These are phyloP conservation scores for Plemyria rubiginata DNA, from an alignment of 2,888 invertebrate genomes.

Conservation along the genomic window DNA sequence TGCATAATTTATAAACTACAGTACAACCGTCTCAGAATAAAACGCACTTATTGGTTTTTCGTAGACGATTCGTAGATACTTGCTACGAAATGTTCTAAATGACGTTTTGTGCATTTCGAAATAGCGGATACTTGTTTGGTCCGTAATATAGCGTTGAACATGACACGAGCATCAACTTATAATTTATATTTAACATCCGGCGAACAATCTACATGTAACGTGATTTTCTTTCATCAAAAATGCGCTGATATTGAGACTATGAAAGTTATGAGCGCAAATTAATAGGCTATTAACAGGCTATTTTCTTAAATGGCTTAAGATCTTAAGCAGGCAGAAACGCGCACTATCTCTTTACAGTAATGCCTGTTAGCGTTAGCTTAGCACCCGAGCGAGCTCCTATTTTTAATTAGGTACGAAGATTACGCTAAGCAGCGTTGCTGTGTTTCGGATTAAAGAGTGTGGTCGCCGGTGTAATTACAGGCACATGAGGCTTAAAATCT, in stretches of 20 bases:
- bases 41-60: neutral
- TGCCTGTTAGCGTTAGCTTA: conserved; percentile 9
- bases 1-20: no score
- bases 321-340: neutral
- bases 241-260: neutral
- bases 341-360: conserved; percentile 12
- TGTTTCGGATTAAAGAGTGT: no score
- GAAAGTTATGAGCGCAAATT: neutral
- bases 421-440: no score
- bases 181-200: no score
- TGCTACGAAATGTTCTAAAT: conserved; percentile 2
- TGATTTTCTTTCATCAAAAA: no score
- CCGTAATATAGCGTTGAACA: no score
- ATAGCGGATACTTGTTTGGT: no score
- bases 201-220: no score
- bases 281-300: conserved; percentile 11
- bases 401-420: neutral
- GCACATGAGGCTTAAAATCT: no score
- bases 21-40: neutral
- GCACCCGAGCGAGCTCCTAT: conserved; percentile 1
- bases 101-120: no score
- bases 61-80: conserved; percentile 8
- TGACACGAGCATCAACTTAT: no score
- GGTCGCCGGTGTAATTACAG: no score
- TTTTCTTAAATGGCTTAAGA: conserved; percentile 14